These are phyloP conservation scores for Sarcophaga carnaria DNA, from an alignment of 2,888 invertebrate species.

Conservation along the genomic window DNA sequence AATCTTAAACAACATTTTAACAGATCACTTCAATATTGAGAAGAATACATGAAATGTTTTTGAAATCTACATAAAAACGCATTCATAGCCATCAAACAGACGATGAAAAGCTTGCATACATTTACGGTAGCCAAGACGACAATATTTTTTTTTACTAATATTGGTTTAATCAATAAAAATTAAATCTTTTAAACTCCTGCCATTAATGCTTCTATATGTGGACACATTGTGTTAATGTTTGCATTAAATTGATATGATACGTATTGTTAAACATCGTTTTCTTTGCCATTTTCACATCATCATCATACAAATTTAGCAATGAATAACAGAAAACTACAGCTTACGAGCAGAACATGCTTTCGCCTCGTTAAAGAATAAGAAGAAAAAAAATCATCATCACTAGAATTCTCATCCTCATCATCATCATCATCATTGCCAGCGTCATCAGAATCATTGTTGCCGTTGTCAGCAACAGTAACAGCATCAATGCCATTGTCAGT, in stretches of 20 bases:
- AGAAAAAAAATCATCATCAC: conserved; percentile 40
- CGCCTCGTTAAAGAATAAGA: conserved; percentile 57
- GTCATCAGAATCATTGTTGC: conserved; percentile 28
- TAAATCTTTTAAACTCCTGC: conserved; percentile 5
- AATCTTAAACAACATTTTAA: conserved; percentile 48
- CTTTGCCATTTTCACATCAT: conserved; percentile 67
- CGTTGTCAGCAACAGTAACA: conserved; percentile 15
- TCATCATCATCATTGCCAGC: conserved; percentile 7
- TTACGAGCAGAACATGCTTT: conserved; percentile 55
- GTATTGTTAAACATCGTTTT: conserved; percentile 63
- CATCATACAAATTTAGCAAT: conserved; percentile 63
- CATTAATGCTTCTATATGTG: not conserved
- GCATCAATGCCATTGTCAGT: conserved; percentile 33
- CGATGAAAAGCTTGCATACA: conserved; percentile 5
- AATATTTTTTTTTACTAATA: too few species aligned
- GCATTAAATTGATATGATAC: conserved; percentile 65
- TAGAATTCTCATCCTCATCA: conserved; percentile 31
- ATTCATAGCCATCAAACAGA: not conserved
- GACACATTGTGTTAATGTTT: conserved; percentile 30
- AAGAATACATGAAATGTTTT: not conserved
- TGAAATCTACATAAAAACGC: conserved; percentile 39
- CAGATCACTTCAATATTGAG: conserved; percentile 43
- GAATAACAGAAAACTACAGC: conserved; percentile 38
- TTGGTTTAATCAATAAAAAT: not conserved
- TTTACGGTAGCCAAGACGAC: not conserved